Evolutionary conservation across 2,888 invertebrate species (phyloP).

Genomic region (Vanessa cardui): DNA sequence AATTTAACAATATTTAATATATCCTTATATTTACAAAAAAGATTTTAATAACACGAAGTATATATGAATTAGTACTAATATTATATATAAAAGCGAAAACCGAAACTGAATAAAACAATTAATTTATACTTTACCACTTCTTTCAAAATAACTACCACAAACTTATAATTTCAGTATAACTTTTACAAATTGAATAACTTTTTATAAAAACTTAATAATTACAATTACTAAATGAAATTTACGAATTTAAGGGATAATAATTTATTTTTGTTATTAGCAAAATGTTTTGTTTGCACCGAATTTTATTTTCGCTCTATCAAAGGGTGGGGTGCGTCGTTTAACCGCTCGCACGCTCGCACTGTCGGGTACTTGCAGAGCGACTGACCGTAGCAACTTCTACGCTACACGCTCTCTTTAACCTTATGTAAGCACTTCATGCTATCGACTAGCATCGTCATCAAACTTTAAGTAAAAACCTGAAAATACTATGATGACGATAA

Average conservation of each 20-base stretch:
- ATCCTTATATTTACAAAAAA: too few relatives aligned
- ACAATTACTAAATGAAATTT: too few relatives aligned
- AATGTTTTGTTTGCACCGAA: constrained; percentile 1
- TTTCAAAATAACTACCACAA: constrained; percentile 5
- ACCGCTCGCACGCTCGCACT: constrained; percentile 56
- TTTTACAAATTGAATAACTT: constrained; percentile 1
- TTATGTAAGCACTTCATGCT: constrained; percentile 52
- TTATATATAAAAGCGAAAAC: neutral
- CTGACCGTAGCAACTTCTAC: constrained; percentile 55
- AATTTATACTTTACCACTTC: constrained; percentile 1
- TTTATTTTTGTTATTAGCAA: too few relatives aligned
- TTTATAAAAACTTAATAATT: too few relatives aligned
- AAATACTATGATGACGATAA: constrained; percentile 2
- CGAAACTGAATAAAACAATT: neutral
- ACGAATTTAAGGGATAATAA: too few relatives aligned
- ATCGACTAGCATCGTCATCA: constrained; percentile 52
- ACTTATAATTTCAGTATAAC: constrained; percentile 7
- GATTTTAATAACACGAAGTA: too few relatives aligned
- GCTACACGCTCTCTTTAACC: constrained; percentile 40
- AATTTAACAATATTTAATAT: too few relatives aligned
- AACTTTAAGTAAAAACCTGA: constrained; percentile 44
- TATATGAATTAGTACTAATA: neutral
- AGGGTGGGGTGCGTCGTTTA: constrained; percentile 36
- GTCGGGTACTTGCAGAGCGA: constrained; percentile 61
- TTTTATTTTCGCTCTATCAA: constrained; percentile 26